phyloP scores from a whole-genome alignment of 2,888 invertebrate species.

The Melikaiella ostensackeni region DNA sequence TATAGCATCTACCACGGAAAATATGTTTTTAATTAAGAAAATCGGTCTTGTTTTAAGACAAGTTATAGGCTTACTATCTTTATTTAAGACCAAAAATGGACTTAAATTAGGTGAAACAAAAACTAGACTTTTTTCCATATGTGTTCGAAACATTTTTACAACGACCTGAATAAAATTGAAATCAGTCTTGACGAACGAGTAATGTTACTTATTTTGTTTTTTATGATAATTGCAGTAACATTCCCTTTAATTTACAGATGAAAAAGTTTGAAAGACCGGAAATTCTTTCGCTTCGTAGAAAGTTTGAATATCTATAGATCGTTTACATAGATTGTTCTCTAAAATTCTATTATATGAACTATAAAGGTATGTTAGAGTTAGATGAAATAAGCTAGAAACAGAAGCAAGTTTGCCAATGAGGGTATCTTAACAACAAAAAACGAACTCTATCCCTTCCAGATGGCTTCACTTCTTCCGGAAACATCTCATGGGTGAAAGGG shows the following conservation, averaged over 20 bases:
- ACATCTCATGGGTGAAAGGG: conserved; percentile 52
- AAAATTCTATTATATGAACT: no score
- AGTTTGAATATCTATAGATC: background rate
- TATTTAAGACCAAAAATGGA: no score
- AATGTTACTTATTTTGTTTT: background rate
- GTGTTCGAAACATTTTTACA: background rate
- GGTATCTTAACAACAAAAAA: conserved; percentile 46
- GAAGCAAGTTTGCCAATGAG: conserved; percentile 41
- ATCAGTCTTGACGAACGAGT: background rate
- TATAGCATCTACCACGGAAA: no score
- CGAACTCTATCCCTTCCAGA: conserved; percentile 60
- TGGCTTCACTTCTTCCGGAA: conserved; percentile 52
- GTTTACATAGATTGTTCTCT: background rate
- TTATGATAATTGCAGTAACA: background rate
- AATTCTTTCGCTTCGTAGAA: background rate
- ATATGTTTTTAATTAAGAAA: no score
- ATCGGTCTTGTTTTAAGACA: no score
- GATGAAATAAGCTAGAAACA: background rate
- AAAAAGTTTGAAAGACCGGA: background rate
- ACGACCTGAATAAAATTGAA: background rate
- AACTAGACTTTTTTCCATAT: no score
- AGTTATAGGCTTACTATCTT: no score
- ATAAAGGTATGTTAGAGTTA: background rate
- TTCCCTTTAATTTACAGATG: background rate
- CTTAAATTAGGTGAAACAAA: no score